A percentile compares a stretch with the other conserved stretches of the same genome.
These are phyloP conservation scores for Nasonia giraulti DNA, from an alignment of 1,140 invertebrate genomes.

Conservation along the genomic window DNA sequence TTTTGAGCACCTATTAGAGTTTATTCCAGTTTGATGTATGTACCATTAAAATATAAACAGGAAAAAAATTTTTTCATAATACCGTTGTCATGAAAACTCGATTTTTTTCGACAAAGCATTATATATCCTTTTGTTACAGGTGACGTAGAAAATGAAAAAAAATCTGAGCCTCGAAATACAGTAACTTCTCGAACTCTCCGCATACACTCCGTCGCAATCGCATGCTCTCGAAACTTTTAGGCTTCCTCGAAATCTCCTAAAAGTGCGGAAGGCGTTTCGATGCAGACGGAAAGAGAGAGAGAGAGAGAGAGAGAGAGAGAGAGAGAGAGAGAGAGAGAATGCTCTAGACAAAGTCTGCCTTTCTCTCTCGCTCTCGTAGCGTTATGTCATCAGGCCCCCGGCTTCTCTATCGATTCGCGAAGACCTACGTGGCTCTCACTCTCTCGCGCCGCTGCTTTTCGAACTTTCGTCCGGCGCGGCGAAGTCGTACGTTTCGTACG, in stretches of 20 bases:
- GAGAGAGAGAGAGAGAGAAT: not conserved
- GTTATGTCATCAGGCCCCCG: slow-evolving; percentile 48
- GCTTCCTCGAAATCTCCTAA: slow-evolving; percentile 43
- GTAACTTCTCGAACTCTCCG: not conserved
- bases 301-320: not conserved
- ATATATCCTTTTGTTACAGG: not conserved
- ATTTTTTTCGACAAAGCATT: not conserved
- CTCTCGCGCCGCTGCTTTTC: slow-evolving; percentile 54
- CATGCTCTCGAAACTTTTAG: slow-evolving; percentile 28
- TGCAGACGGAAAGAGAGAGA: slow-evolving; percentile 8
- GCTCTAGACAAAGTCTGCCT: not conserved
- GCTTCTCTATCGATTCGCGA: slow-evolving; percentile 72
- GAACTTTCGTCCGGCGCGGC: slow-evolving; percentile 55
- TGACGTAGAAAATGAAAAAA: not conserved
- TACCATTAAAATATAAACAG: not conserved
- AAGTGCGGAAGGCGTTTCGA: slow-evolving; percentile 15
- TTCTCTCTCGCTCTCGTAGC: not conserved
- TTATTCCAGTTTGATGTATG: no score
- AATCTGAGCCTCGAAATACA: not conserved
- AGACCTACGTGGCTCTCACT: slow-evolving; percentile 62
- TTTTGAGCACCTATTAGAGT: no score
- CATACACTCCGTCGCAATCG: not conserved
- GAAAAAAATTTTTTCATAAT: no score
- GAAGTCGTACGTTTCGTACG: slow-evolving; percentile 37
- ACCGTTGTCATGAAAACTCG: not conserved